Conservation (phyloP, 2,113 vertebrate species). For the Setophaga coronata region DNA sequence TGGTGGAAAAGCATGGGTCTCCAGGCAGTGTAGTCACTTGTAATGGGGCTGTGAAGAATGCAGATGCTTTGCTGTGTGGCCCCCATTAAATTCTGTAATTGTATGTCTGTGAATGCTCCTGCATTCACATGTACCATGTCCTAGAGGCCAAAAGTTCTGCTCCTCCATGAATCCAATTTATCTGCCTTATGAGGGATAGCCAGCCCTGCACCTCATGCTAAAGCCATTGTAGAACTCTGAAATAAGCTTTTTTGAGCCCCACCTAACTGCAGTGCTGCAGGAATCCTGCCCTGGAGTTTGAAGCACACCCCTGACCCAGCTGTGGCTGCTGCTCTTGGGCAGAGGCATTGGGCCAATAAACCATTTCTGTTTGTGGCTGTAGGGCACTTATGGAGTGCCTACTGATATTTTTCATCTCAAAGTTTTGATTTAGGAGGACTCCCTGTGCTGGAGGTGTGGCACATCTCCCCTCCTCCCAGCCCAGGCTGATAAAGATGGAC, state of each 20-base stretch:
- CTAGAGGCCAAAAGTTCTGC: fast-evolving
- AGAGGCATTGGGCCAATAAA: not conserved
- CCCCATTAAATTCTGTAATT: not conserved
- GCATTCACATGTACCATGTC: not conserved
- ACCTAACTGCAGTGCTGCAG: not conserved
- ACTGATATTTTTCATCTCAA: not conserved
- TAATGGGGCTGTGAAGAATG: not conserved
- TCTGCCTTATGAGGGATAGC: not conserved
- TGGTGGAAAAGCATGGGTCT: not conserved
- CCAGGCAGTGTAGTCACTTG: not conserved
- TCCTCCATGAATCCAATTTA: not conserved
- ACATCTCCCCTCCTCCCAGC: not conserved
- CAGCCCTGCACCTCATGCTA: not conserved
- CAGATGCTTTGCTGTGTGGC: not conserved
- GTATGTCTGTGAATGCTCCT: not conserved
- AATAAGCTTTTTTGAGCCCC: not conserved
- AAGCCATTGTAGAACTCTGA: not conserved
- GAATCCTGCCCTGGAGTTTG: not conserved
- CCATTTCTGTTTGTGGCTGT: not conserved
- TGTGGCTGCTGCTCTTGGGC: not conserved
- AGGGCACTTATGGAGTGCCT: fast-evolving
- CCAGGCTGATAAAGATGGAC: not conserved
- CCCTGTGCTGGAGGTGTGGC: not conserved
- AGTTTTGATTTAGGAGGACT: not conserved
- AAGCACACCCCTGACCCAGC: not conserved